Conservation (phyloP, 2,888 invertebrate species). For the Dysmachus trigonus region DNA sequence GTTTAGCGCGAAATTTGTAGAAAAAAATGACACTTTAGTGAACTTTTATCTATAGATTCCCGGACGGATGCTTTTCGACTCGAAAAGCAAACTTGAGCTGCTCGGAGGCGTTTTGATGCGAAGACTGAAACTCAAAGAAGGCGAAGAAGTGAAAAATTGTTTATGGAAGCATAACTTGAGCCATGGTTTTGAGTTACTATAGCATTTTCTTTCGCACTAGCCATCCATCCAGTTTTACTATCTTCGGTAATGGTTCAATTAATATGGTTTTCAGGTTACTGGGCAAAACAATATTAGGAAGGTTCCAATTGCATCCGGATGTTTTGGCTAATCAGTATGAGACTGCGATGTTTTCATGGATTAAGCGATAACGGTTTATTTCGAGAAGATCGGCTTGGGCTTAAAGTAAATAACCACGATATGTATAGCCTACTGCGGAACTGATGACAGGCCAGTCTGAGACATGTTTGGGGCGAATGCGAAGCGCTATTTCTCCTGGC, state of each 20-base stretch:
- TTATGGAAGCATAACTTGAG: slow-evolving; percentile 50
- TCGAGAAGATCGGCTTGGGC: neutral
- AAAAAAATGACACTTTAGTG: neutral
- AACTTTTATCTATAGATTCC: neutral
- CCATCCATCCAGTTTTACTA: slow-evolving; percentile 5
- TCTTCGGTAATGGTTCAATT: slow-evolving; percentile 30
- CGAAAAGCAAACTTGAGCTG: slow-evolving; percentile 45
- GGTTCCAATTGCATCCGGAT: neutral
- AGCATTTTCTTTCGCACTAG: neutral
- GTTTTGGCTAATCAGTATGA: neutral
- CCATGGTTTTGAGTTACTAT: slow-evolving; percentile 22
- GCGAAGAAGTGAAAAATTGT: slow-evolving; percentile 47
- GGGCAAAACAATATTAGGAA: slow-evolving; percentile 18
- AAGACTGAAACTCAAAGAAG: slow-evolving; percentile 43
- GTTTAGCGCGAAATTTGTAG: neutral
- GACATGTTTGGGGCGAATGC: neutral
- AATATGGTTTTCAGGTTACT: slow-evolving; percentile 30
- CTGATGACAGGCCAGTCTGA: neutral
- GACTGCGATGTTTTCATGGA: neutral
- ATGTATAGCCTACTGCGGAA: neutral
- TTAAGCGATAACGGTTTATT: neutral
- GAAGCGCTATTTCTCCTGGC: neutral
- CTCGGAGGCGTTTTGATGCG: slow-evolving; percentile 46
- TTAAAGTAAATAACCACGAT: neutral
- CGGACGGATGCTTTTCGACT: neutral